Conservation (phyloP, 2,113 vertebrate species). For the Gobio gobio region DNA sequence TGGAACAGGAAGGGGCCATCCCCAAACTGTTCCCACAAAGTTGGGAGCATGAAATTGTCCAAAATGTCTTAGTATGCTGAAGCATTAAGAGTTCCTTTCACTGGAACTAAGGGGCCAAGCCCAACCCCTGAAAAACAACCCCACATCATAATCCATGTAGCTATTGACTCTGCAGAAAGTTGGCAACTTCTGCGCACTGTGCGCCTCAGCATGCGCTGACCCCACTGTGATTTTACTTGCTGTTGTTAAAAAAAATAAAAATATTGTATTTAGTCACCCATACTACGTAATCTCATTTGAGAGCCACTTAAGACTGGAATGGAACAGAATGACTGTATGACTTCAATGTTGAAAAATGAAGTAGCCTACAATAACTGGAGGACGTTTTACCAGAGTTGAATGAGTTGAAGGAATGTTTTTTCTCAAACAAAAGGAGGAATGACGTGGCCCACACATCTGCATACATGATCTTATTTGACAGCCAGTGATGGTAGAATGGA, state of each 20-base stretch:
- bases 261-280: constrained; percentile 35
- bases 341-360: constrained; percentile 21
- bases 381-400: not conserved
- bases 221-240: too few relatives aligned
- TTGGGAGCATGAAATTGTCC: too few relatives aligned
- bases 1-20: too few relatives aligned
- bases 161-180: too few relatives aligned
- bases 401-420: not conserved
- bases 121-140: too few relatives aligned
- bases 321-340: constrained; percentile 41
- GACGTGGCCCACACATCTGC: not conserved
- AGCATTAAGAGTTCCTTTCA: too few relatives aligned
- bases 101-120: too few relatives aligned
- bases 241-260: not conserved
- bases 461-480: constrained; percentile 13
- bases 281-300: constrained; percentile 33
- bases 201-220: too few relatives aligned
- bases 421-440: not conserved
- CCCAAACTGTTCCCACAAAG: too few relatives aligned
- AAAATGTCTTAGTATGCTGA: too few relatives aligned
- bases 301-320: not conserved
- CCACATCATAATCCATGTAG: too few relatives aligned
- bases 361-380: not conserved
- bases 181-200: too few relatives aligned
- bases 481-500: not conserved